A percentile compares a stretch with the other conserved stretches of the same genome.
Evolutionary conservation across 2,797 vertebrate species (phyloP).

Genomic region (Oryzias sinensis): DNA sequence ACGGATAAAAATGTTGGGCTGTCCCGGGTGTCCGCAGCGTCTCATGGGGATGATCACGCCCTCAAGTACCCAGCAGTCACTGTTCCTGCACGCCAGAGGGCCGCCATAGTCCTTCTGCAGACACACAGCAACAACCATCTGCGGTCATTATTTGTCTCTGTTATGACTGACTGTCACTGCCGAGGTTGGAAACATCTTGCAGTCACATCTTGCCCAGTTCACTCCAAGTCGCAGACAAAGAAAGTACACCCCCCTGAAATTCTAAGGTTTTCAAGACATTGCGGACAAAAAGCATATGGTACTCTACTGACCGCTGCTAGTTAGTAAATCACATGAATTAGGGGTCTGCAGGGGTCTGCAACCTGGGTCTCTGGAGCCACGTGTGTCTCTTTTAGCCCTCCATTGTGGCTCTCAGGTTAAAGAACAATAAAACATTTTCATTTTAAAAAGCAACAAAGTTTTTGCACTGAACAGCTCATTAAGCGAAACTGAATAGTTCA

Average conservation of each 20-base stretch:
- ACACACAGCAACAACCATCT: slow-evolving; percentile 60
- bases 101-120: slow-evolving; percentile 93
- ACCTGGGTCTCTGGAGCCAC: too few species aligned
- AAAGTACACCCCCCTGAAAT: not conserved
- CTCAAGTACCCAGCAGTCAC: slow-evolving; percentile 95
- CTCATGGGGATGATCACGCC: slow-evolving; percentile 94
- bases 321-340: too few species aligned
- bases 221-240: slow-evolving; percentile 21
- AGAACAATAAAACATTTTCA: too few species aligned
- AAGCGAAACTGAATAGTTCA: too few species aligned
- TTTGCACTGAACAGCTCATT: too few species aligned
- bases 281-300: too few species aligned
- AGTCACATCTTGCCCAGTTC: slow-evolving; percentile 58
- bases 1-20: slow-evolving; percentile 90
- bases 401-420: too few species aligned
- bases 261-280: not conserved
- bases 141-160: slow-evolving; percentile 67
- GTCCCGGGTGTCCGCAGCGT: slow-evolving; percentile 86
- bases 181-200: slow-evolving; percentile 67
- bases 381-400: too few species aligned
- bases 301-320: too few species aligned
- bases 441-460: too few species aligned
- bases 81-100: slow-evolving; percentile 90
- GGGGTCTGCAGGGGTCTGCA: too few species aligned
- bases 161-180: slow-evolving; percentile 72